These are phyloP conservation scores for Erpobdella octoculata DNA, from an alignment of 2,888 invertebrate species.

Conservation along the genomic window DNA sequence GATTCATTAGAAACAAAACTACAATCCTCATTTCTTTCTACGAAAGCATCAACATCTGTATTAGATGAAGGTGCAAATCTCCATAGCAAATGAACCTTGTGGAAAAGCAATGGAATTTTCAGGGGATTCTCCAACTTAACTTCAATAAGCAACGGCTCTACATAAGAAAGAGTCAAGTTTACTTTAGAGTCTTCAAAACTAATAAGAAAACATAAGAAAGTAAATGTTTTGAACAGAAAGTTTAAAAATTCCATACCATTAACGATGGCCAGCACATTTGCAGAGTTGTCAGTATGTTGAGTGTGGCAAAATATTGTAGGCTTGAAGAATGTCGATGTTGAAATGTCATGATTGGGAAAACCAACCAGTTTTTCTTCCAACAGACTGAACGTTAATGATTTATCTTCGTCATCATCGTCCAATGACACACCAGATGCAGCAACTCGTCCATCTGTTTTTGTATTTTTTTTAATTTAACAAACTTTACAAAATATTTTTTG, in stretches of 20 bases:
- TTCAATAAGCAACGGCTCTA: slow-evolving; percentile 72
- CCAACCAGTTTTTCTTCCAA: slow-evolving; percentile 47
- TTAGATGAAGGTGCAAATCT: slow-evolving; percentile 54
- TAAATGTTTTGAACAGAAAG: not conserved
- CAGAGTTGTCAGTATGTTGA: slow-evolving; percentile 54
- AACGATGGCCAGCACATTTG: slow-evolving; percentile 61
- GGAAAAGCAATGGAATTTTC: slow-evolving; percentile 64
- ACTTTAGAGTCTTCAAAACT: not conserved
- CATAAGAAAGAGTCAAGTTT: slow-evolving; percentile 28
- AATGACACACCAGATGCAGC: slow-evolving; percentile 4
- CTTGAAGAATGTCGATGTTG: slow-evolving; percentile 66
- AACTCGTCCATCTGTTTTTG: not conserved
- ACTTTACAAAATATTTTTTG: too few species aligned
- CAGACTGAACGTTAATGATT: slow-evolving; percentile 28
- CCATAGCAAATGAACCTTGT: slow-evolving; percentile 69
- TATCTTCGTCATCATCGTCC: slow-evolving; percentile 7
- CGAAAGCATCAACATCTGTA: not conserved
- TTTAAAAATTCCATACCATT: slow-evolving; percentile 28
- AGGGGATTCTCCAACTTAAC: slow-evolving; percentile 70
- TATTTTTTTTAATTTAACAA: too few species aligned
- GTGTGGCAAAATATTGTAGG: slow-evolving; percentile 69
- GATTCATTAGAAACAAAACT: not conserved
- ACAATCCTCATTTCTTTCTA: too few species aligned
- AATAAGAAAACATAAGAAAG: not conserved
- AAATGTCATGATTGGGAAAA: slow-evolving; percentile 46